Conservation (phyloP, 23 tunicate genomes). For the Ciona savignyi region DNA sequence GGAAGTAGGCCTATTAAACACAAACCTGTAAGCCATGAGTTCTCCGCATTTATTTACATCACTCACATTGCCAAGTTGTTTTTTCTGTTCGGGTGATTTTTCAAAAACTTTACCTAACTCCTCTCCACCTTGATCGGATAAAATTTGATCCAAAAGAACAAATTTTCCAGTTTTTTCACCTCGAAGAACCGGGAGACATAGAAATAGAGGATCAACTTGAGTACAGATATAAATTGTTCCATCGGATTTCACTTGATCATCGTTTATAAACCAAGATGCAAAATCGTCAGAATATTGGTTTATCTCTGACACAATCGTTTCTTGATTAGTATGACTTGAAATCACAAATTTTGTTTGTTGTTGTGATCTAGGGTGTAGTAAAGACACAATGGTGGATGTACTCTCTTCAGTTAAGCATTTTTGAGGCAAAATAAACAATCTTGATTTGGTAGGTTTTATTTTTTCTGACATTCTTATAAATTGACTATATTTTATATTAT, state of each 20-base stretch:
- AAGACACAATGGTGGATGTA: constrained; percentile 4
- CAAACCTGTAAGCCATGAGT: constrained; percentile 41
- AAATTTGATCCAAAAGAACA: constrained; percentile 53
- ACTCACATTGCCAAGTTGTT: constrained; percentile 11
- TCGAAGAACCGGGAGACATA: constrained; percentile 22
- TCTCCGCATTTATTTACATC: constrained; percentile 36
- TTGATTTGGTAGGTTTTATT: neutral
- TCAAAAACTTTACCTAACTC: constrained; percentile 1
- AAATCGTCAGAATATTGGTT: constrained; percentile 32
- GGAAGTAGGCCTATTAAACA: neutral
- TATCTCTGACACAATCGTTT: constrained; percentile 32
- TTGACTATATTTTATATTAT: no score
- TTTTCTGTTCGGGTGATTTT: constrained; percentile 8
- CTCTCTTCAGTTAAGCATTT: neutral
- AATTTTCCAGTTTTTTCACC: constrained; percentile 31
- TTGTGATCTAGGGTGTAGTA: constrained; percentile 53
- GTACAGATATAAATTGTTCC: constrained; percentile 49
- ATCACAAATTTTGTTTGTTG: constrained; percentile 38
- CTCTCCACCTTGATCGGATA: constrained; percentile 11
- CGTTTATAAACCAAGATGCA: constrained; percentile 70
- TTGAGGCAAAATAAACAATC: neutral
- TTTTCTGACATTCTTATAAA: neutral
- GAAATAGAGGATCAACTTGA: constrained; percentile 62
- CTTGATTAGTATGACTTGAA: neutral
- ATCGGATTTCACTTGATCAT: constrained; percentile 38